Conservation (phyloP, 1,140 invertebrate species). For the Dufourea novaeangliae region DNA sequence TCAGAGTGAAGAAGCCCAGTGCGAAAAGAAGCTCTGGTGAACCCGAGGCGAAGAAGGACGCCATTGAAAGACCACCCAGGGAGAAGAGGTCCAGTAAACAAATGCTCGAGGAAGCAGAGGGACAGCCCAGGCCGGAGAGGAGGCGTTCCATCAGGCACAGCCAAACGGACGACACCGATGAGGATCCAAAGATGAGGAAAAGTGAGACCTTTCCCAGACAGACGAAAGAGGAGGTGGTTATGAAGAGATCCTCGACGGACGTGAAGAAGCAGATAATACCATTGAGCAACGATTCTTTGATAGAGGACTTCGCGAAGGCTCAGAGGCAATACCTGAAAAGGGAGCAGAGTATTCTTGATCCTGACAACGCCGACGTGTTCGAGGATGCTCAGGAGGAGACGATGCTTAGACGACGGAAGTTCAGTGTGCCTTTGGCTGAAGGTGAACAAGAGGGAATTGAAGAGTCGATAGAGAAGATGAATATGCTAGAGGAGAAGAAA, state of each 20-base stretch:
- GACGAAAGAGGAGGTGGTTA: neutral
- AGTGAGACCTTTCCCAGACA: constrained; percentile 53
- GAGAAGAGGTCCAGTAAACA: constrained; percentile 54
- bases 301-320: constrained; percentile 75
- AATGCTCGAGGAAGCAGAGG: constrained; percentile 26
- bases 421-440: constrained; percentile 45
- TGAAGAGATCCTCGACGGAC: constrained; percentile 46
- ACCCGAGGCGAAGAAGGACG: constrained; percentile 33
- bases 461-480: constrained; percentile 12
- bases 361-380: constrained; percentile 61
- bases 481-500: constrained; percentile 13
- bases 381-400: constrained; percentile 59
- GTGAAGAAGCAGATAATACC: constrained; percentile 78
- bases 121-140: neutral
- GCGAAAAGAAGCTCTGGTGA: constrained; percentile 15
- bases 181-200: constrained; percentile 52
- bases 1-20: constrained; percentile 34
- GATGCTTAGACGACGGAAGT: constrained; percentile 60
- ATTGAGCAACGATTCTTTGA: constrained; percentile 72
- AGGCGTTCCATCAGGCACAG: neutral
- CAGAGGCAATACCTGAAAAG: constrained; percentile 70
- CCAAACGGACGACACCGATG: constrained; percentile 40
- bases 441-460: constrained; percentile 49
- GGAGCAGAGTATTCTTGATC: constrained; percentile 69
- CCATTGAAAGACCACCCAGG: constrained; percentile 13